Evolutionary conservation across 2,113 vertebrate genomes (phyloP), one percentile per base, ranked within the genome.

Genomic region (Myodes glareolus): DNA sequence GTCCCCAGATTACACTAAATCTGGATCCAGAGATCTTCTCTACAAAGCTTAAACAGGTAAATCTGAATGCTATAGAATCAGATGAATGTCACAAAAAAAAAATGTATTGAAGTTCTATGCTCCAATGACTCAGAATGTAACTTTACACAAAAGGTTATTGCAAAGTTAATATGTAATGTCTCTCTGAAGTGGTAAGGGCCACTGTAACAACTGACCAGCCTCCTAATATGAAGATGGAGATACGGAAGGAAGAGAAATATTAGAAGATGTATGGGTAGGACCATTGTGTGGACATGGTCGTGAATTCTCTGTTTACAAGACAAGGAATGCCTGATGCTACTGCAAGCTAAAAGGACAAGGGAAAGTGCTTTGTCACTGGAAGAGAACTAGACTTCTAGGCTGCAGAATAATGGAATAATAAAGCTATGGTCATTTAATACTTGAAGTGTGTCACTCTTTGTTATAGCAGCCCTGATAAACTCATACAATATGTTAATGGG

Each of bases 141-240:
- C 16, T 42, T 73, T 42, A 84, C 67, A 91, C 31, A 55, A n/a
- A 95, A 90, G 68, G 39, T 92, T 70, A 91, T 25, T 75, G 21
- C 7, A 92, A 52, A 45, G 14, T 65, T 91, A 73, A 84, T 88
- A 68, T 11, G 36, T 81, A 92, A 31, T 47, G 42, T 88, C 58
- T 73, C 52, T 25, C 2, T n/a, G 52, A 13, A 31, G 33, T 31
- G 36, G 36, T 13, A 4, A 23, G 31, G 3, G 4, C 12, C 36
- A 7, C 80, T 55, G 36, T 65, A 65, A 27, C 21, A n/a, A 31
- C 17, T 68, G 55, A 27, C 3, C 63, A 27, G 17, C 19, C 7
- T 68, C 13, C 10, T 94, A 52, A 5, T 65, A 47, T 80, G 45
- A 94, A 73, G 33, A 42, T 31, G n/a, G 55, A 58, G 25, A 29